Evolutionary conservation across 2,113 vertebrate genomes (phyloP), one percentile per base, ranked within the genome.

Genomic region (Myxocyprinus asiaticus): DNA sequence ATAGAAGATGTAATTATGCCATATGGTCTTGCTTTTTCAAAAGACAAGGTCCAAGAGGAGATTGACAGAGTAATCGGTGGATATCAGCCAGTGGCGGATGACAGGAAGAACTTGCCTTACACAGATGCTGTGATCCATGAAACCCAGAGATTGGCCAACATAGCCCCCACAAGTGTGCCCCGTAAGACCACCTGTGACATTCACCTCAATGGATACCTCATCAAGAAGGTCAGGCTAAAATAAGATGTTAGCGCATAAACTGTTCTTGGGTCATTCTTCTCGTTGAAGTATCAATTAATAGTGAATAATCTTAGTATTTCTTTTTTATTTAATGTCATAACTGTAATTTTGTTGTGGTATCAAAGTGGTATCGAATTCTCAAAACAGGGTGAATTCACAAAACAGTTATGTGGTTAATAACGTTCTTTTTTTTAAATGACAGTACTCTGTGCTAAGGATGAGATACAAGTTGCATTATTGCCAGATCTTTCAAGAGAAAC

Each of bases 41-140:
- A 15, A 58, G 55, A 14, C 0, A 58, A 58, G 48, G 86, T 93
- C 22, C 88, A 91, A 9, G 84, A 91, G 53, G 92, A 92, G 87
- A 82, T 93, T 72, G 78, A 43, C 61, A 76, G 59, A 7, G 87
- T 88, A 59, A 48, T 88, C 0, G 89, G 90, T 80, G 82, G 53
- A 70, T 83, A 85, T 33, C 81, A 84, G 44, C 81, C 88, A 2
- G 47, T 43, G 7, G 68, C 82, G 4, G 86, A 87, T 0, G 91
- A 93, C 76, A 63, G 87, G 42, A 91, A 85, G 66, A 86, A 86
- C 69, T 62, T 93, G 50, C 86, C 87, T 0, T 93, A 86, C 82
- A 88, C 83, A 56, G 84, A 92, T 4, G 92, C 92, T 4, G 92
- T 92, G 48, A 90, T 92, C 51, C 90, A 93, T 5, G 91, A 93